phyloP scores from a whole-genome alignment of 2,113 vertebrate genomes.

The Lasiurus borealis region DNA sequence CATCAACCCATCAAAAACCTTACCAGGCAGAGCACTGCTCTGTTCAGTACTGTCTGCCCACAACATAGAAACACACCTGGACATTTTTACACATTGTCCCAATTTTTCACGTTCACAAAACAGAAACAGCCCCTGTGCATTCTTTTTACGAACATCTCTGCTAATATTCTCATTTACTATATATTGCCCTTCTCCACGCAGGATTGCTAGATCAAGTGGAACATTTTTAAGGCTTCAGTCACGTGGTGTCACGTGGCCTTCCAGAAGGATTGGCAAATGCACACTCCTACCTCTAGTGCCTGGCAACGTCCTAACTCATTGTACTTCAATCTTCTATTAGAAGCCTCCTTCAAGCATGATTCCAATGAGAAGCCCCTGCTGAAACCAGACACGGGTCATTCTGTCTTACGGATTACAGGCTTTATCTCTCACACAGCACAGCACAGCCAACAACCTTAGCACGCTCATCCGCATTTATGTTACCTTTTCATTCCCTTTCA shows the following conservation, averaged over 20 bases:
- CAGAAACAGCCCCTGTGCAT: accelerated
- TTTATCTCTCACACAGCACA: accelerated
- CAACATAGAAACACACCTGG: accelerated
- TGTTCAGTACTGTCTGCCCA: neutral
- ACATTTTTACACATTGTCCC: no score
- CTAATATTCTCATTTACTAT: accelerated
- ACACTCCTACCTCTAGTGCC: neutral
- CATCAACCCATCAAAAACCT: no score
- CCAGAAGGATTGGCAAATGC: neutral
- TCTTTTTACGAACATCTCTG: neutral
- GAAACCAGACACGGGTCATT: no score
- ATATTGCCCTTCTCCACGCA: neutral
- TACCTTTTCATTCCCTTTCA: neutral
- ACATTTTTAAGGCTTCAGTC: neutral
- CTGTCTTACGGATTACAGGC: accelerated
- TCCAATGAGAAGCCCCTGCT: neutral
- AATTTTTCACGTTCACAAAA: neutral
- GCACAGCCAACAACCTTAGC: neutral
- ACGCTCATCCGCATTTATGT: neutral
- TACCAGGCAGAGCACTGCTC: no score
- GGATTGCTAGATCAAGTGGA: neutral
- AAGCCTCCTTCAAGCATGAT: neutral
- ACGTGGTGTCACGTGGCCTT: neutral
- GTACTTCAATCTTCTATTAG: neutral
- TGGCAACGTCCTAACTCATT: neutral